phyloP scores from a whole-genome alignment of 53 echinoderm and acorn worm genomes.

The Pentamera pediparva region DNA sequence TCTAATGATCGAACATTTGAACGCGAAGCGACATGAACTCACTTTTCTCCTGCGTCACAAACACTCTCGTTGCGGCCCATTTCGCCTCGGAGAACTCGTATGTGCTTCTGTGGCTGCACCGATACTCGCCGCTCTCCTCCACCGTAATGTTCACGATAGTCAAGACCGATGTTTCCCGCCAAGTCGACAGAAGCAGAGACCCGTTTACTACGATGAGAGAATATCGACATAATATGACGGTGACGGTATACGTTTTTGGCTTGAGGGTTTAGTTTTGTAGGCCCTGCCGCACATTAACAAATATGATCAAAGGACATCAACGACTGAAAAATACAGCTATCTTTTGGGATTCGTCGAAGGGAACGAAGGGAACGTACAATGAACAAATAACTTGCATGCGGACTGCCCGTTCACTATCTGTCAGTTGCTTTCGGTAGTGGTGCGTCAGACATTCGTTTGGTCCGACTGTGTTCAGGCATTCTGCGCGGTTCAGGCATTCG shows the following conservation, averaged over 20 bases:
- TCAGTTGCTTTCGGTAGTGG: too few relatives aligned
- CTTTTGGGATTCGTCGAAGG: too few relatives aligned
- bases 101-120: constrained; percentile 29
- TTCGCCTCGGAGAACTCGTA: neutral
- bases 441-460: too few relatives aligned
- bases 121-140: constrained; percentile 57
- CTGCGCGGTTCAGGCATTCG: too few relatives aligned
- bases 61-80: constrained; percentile 1
- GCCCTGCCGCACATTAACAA: too few relatives aligned
- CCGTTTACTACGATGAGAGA: neutral
- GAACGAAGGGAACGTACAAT: too few relatives aligned
- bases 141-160: constrained; percentile 6
- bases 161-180: constrained; percentile 29
- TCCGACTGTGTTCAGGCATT: too few relatives aligned
- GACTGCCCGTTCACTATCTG: too few relatives aligned
- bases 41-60: neutral
- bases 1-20: too few relatives aligned
- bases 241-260: neutral
- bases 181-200: neutral
- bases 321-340: too few relatives aligned
- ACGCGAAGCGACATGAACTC: neutral
- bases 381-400: too few relatives aligned
- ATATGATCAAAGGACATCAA: too few relatives aligned
- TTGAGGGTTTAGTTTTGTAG: neutral
- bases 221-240: neutral